phyloP scores from a whole-genome alignment of 2,888 invertebrate genomes.

The Physocephala rufipes region DNA sequence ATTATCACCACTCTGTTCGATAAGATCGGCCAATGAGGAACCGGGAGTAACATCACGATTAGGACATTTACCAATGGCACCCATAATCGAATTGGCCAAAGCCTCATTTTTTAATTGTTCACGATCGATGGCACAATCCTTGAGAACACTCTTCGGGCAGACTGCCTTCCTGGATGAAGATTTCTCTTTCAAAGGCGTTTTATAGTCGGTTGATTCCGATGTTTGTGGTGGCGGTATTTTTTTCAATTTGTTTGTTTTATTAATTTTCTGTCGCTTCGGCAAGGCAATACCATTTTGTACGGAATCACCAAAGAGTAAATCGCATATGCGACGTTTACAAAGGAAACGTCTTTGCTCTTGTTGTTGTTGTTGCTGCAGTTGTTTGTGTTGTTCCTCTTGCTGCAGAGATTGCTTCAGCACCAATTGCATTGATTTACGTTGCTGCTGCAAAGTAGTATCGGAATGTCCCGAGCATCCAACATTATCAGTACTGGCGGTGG shows the following conservation, averaged over 20 bases:
- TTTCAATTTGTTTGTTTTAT: conserved; percentile 3
- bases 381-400: background rate
- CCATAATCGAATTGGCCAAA: conserved; percentile 60
- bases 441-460: conserved; percentile 18
- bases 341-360: conserved; percentile 25
- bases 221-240: background rate
- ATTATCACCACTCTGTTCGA: conserved; percentile 37
- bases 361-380: conserved; percentile 14
- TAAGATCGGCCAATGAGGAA: conserved; percentile 42
- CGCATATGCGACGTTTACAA: conserved; percentile 44
- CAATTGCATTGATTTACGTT: conserved; percentile 17
- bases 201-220: background rate
- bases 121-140: conserved; percentile 57
- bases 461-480: conserved; percentile 9
- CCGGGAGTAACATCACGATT: conserved; percentile 44
- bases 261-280: conserved; percentile 42
- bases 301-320: conserved; percentile 53
- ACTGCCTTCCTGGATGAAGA: background rate
- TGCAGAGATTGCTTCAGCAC: conserved; percentile 6
- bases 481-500: background rate
- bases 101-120: conserved; percentile 60
- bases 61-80: conserved; percentile 60
- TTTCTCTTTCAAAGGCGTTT: background rate
- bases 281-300: conserved; percentile 54
- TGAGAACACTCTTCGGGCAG: conserved; percentile 48